Base-by-base conservation (phyloP, 2,113 vertebrate species). In the Empidonax traillii region DNA sequence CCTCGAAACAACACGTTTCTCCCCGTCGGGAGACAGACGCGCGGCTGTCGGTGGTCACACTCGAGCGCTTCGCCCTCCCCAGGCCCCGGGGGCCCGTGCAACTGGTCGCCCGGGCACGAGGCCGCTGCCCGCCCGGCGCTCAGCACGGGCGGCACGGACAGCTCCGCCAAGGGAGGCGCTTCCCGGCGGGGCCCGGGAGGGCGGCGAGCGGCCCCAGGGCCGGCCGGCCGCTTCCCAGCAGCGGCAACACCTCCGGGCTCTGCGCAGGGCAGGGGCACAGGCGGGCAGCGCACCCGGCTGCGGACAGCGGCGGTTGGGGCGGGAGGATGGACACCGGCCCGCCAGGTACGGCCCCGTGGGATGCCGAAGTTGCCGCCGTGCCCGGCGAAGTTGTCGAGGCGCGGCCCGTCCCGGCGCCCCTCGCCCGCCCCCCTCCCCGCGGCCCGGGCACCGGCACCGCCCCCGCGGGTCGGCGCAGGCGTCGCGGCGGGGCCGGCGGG, bases 61-160 rank as follows among this genome's bases (percentile, higher is more conserved):
- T 21, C 14, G 20, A n/a, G 35, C 18, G 20, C 74, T 52, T 66
- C 23, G 11, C 13, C 8, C 14, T 12, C 16, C 28, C 35, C 10
- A 39, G 16, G 81, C 9, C 24, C 33, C 39, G 16, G 46, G 10
- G 52, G 37, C 61, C 17, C 78, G 61, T 39, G 53, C 33, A 24
- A 28, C 62, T 14, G 53, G 30, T 18, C 14, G 13, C 6, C 20
- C 31, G 21, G 47, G 47, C 55, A 31, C 39, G 87, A n/a, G 33
- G 12, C 11, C 5, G 53, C 61, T 41, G 71, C 21, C 20, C 55
- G 68, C 56, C 30, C 74, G 31, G 33, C 49, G 51, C 81, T 89
- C 96, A 97, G 97, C 97, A 98, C 94, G n/a, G n/a, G n/a, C 63
- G 35, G 66, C 56, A 21, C 93, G 97, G 97, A 97, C 97, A 97